Conservation (phyloP, 2,113 vertebrate genomes). For the Syrmaticus mikado region DNA sequence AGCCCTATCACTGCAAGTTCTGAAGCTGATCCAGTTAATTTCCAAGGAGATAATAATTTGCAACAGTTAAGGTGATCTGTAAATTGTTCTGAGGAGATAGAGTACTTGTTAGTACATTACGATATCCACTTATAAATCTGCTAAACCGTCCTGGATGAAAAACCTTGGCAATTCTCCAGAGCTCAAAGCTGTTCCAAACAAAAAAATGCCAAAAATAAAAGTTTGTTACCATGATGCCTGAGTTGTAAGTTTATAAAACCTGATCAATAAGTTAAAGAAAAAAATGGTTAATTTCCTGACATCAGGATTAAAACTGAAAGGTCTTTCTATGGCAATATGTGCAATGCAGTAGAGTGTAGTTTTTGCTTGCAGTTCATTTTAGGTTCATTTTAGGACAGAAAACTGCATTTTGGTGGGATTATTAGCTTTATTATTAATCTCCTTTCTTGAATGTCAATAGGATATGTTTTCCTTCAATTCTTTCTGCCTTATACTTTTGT, state of each 20-base stretch:
- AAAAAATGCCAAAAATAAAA: not conserved
- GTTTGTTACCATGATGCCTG: not conserved
- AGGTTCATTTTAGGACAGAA: not conserved
- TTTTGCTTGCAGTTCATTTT: not conserved
- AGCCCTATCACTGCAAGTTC: not conserved
- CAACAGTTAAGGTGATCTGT: not conserved
- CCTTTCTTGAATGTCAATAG: not conserved
- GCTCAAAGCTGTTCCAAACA: constrained; percentile 15
- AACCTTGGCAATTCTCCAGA: not conserved
- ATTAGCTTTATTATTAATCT: not conserved
- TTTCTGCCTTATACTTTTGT: not conserved
- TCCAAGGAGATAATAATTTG: not conserved
- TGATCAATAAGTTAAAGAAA: not conserved
- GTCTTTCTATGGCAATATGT: not conserved
- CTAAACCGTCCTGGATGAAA: not conserved
- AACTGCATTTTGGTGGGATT: not conserved
- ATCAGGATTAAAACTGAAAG: not conserved
- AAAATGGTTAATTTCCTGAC: not conserved
- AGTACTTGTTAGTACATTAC: not conserved
- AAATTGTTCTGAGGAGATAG: not conserved
- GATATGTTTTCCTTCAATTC: not conserved
- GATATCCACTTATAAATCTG: not conserved
- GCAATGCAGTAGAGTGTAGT: not conserved
- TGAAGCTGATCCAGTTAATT: not conserved
- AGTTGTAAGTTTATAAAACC: not conserved